Conservation (phyloP, 2,797 vertebrate genomes). For the Botia almorhae region DNA sequence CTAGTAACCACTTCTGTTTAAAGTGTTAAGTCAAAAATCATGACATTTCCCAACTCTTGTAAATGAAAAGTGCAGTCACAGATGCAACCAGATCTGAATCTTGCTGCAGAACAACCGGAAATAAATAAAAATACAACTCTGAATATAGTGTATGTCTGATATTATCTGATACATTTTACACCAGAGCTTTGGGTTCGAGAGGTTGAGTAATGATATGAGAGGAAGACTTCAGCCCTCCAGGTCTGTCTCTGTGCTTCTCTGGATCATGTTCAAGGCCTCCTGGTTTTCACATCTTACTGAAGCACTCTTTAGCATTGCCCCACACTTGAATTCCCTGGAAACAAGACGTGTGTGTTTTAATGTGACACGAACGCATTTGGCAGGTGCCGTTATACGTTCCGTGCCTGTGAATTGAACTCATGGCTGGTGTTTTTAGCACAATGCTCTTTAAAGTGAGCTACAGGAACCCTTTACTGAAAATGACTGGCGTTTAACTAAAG, state of each 20-base stretch:
- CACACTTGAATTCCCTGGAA: constrained; percentile 96
- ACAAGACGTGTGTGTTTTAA: constrained; percentile 34
- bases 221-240: constrained; percentile 14
- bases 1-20: neutral
- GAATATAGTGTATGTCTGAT: constrained; percentile 22
- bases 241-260: constrained; percentile 42
- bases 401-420: neutral
- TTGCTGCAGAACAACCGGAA: constrained; percentile 25
- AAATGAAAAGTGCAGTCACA: constrained; percentile 7
- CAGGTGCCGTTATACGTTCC: too few species aligned
- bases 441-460: too few species aligned
- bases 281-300: constrained; percentile 92
- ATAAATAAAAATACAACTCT: constrained; percentile 45
- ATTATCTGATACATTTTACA: constrained; percentile 33
- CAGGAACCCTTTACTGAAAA: too few species aligned
- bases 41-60: constrained; percentile 11
- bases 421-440: too few species aligned
- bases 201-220: constrained; percentile 20
- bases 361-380: neutral
- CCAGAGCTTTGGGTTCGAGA: constrained; percentile 1
- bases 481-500: too few species aligned
- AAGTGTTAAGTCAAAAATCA: neutral
- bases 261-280: constrained; percentile 34
- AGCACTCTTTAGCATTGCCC: constrained; percentile 98
- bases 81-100: constrained; percentile 23